Percentiles rank a stretch among this genome's conserved stretches.
Evolutionary conservation across 2,888 invertebrate genomes (phyloP).

Genomic region (Ophonus ardosiacus): DNA sequence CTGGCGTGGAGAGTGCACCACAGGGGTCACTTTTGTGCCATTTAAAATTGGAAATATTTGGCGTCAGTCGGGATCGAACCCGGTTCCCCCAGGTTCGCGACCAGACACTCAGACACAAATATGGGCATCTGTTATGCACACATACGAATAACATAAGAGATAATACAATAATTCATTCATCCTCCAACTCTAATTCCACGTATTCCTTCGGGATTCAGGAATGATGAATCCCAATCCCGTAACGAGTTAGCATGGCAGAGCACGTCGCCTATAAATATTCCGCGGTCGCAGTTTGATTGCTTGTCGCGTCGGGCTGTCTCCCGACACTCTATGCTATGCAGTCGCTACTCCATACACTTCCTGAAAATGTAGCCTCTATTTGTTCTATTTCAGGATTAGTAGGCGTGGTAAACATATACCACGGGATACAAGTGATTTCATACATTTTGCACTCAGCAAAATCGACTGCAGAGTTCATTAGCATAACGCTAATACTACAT

Average conservation of each 20-base stretch:
- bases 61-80: too few relatives aligned
- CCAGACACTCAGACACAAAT: too few relatives aligned
- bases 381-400: constrained; percentile 41
- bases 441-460: constrained; percentile 1
- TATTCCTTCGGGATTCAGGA: not conserved
- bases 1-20: too few relatives aligned
- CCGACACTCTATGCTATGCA: too few relatives aligned
- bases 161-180: too few relatives aligned
- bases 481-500: constrained; percentile 16
- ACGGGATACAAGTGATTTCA: constrained; percentile 14
- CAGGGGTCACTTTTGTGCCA: too few relatives aligned
- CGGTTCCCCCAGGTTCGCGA: too few relatives aligned
- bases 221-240: not conserved
- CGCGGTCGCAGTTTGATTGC: constrained; percentile 20
- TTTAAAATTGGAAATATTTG: too few relatives aligned
- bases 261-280: constrained; percentile 28
- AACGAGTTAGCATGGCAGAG: constrained; percentile 3
- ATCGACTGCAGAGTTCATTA: constrained; percentile 18
- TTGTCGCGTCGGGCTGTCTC: not conserved
- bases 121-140: too few relatives aligned
- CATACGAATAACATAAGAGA: too few relatives aligned
- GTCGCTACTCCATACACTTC: constrained; percentile 27
- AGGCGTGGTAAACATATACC: constrained; percentile 8
- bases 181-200: not conserved
- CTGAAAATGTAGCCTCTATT: constrained; percentile 18